Conservation (phyloP, 2,888 invertebrate species). For the Agrilus cyanescens region DNA sequence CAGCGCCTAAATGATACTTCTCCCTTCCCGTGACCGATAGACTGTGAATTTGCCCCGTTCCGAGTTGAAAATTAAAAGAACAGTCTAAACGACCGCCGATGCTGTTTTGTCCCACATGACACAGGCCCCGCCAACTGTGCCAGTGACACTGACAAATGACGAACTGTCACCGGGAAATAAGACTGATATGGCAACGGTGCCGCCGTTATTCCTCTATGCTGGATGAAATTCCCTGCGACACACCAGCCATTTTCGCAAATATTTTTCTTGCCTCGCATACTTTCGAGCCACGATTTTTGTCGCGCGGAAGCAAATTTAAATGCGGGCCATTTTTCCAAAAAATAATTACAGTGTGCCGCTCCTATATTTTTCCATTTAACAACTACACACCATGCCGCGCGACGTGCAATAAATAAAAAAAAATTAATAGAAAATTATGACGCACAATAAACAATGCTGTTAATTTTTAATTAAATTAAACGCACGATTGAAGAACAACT, state of each 20-base stretch:
- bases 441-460: no score
- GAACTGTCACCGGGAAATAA: constrained; percentile 42
- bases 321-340: constrained; percentile 32
- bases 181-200: constrained; percentile 38
- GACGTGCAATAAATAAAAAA: constrained; percentile 19
- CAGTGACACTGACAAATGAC: constrained; percentile 41
- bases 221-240: constrained; percentile 31
- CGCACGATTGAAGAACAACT: no score
- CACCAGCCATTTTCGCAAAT: constrained; percentile 34
- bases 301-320: constrained; percentile 30
- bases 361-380: constrained; percentile 34
- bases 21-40: constrained; percentile 29
- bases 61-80: constrained; percentile 15
- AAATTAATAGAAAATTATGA: no score
- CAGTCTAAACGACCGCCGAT: constrained; percentile 32
- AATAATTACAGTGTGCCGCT: constrained; percentile 33
- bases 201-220: constrained; percentile 34
- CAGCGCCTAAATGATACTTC: constrained; percentile 39
- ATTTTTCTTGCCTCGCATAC: constrained; percentile 26
- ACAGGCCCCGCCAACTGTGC: constrained; percentile 38
- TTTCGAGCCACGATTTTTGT: constrained; percentile 24
- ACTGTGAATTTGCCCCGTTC: constrained; percentile 22
- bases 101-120: constrained; percentile 40
- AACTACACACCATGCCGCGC: constrained; percentile 25
- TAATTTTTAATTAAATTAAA: no score